Conservation (phyloP, 2,888 invertebrate species). For the Leptopilina syphax region DNA sequence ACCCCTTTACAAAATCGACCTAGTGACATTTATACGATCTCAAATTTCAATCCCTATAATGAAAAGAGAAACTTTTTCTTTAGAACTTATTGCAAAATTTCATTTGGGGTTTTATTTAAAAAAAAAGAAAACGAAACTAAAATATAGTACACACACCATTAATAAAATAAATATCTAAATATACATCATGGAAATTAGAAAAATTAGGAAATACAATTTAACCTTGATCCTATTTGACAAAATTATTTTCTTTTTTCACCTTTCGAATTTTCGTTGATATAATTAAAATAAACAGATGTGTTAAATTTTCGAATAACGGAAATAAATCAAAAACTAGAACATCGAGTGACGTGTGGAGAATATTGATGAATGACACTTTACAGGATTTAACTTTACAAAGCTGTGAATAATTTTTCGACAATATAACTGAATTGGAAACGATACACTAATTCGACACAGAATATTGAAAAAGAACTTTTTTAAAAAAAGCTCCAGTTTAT, state of each 20-base stretch:
- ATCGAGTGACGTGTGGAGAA: background rate
- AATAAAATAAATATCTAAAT: no score
- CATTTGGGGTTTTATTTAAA: background rate
- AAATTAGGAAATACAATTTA: no score
- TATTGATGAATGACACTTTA: slow-evolving; percentile 10
- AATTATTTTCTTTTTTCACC: background rate
- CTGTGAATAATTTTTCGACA: slow-evolving; percentile 1
- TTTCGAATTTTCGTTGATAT: background rate
- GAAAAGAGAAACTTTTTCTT: background rate
- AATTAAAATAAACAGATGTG: background rate
- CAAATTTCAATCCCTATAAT: slow-evolving; percentile 4
- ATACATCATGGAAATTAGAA: no score
- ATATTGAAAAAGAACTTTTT: background rate
- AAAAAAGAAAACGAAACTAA: background rate
- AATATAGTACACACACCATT: background rate
- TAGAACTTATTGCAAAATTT: background rate
- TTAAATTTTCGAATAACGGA: background rate
- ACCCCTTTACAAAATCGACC: slow-evolving; percentile 12
- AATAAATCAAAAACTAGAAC: slow-evolving; percentile 25
- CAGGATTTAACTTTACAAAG: slow-evolving; percentile 1
- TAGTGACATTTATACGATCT: background rate
- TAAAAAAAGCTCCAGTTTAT: background rate
- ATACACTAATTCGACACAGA: background rate
- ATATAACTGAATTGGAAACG: background rate
- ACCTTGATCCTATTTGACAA: no score